Evolutionary conservation across 2,888 invertebrate genomes (phyloP).

Genomic region (Cantharis rufa): DNA sequence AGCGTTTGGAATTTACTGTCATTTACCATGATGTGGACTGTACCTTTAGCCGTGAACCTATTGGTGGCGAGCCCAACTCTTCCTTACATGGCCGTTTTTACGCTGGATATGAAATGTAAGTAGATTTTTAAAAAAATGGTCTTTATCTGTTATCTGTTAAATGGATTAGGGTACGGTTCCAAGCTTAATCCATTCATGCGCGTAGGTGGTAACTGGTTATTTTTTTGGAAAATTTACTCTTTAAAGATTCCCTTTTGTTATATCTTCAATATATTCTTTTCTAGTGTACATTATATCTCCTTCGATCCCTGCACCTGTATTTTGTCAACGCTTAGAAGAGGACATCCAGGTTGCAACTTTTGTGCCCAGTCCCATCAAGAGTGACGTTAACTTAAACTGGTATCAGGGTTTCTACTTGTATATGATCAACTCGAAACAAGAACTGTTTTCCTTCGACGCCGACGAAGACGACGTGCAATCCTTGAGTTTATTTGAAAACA

Average conservation of each 20-base stretch:
- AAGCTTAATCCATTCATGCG: too few species aligned
- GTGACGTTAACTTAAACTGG: slow-evolving; percentile 59
- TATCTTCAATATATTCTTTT: slow-evolving; percentile 34
- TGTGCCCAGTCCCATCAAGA: slow-evolving; percentile 60
- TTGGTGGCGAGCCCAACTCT: slow-evolving; percentile 66
- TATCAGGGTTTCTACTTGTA: slow-evolving; percentile 65
- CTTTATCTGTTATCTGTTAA: too few species aligned
- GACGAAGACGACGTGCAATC: slow-evolving; percentile 36
- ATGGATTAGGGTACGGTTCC: too few species aligned
- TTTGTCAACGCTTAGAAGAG: slow-evolving; percentile 57
- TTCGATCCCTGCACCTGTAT: slow-evolving; percentile 60
- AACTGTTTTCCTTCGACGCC: slow-evolving; percentile 46
- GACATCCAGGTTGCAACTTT: slow-evolving; percentile 60
- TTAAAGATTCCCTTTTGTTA: too few species aligned
- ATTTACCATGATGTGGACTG: slow-evolving; percentile 71
- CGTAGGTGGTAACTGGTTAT: too few species aligned
- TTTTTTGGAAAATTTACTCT: not conserved
- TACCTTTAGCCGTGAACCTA: slow-evolving; percentile 58
- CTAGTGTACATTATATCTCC: slow-evolving; percentile 70
- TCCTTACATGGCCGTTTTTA: slow-evolving; percentile 71
- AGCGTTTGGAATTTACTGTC: slow-evolving; percentile 76
- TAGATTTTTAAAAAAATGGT: too few species aligned
- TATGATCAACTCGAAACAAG: slow-evolving; percentile 64
- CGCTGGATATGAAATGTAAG: slow-evolving; percentile 67
- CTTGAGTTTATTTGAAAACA: slow-evolving; percentile 21